Evolutionary conservation across 1,140 invertebrate species (phyloP), one percentile per base, ranked within the genome.

Genomic region (Heliothis virescens): DNA sequence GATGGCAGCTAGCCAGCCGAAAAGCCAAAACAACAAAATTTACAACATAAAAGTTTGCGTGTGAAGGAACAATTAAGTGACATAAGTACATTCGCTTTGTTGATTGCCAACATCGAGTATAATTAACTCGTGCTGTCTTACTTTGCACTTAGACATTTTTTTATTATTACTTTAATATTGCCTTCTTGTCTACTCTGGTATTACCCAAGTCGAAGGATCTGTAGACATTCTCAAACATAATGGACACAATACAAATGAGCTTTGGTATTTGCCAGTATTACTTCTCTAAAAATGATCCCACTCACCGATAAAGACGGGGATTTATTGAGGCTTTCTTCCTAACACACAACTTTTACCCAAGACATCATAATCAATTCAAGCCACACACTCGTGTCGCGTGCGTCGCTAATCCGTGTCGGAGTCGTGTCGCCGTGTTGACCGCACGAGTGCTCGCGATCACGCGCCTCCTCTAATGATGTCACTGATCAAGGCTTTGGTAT

Each of bases 31-130:
- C 18, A 79, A 72, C 67, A 65, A 69, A 69, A 78, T 69, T 72
- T 77, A 63, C 47, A 60, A 76, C 59, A 63, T 76, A 63, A 75
- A 77, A 55, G 62, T 75, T 85, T 34, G 87, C 89, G 86, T 90
- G 87, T 80, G 57, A 63, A 81, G 50, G 55, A 53, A 81, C 84
- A 88, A 87, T 90, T 87, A 87, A 81, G 83, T 80, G 83, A 89
- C 87, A 69, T 52, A 69, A 78, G 75, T 78, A 78, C 62, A 82
- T 82, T 80, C 80, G 72, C 82, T 78, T 77, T 80, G 86, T 84
- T 89, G 85, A 88, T 86, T 88, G 82, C 84, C 83, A 81, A 83
- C 75, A 48, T 75, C 71, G 75, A 72, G 74, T 82, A 79, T 86
- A 86, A 88, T 90, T 87, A 84, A 83, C 79, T 62, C 53, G 73